A percentile compares a stretch with the other conserved stretches of the same genome.
Conservation (phyloP, 2,888 invertebrate genomes). For the Cremastinae sp. region DNA sequence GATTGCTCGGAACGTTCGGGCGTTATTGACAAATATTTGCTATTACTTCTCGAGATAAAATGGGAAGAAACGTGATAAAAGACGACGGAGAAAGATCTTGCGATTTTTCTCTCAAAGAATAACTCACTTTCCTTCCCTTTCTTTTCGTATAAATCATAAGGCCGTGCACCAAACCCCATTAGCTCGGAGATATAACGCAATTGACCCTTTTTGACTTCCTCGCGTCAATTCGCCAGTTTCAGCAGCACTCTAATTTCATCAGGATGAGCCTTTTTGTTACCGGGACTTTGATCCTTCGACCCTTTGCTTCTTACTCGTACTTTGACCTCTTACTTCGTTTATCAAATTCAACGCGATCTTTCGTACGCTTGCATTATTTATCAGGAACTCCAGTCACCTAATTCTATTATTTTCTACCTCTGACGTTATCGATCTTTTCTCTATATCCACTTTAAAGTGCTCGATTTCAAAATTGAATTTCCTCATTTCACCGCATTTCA, state of each 20-base stretch:
- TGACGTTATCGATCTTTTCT: too few species aligned
- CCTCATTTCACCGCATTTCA: too few species aligned
- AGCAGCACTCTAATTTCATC: conserved; percentile 52
- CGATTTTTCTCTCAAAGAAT: too few species aligned
- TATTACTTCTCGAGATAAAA: not conserved
- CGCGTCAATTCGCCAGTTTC: conserved; percentile 42
- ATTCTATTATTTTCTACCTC: too few species aligned
- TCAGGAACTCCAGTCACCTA: too few species aligned
- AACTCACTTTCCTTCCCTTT: not conserved
- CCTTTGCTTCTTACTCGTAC: too few species aligned
- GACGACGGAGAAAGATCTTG: too few species aligned
- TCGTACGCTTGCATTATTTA: not conserved
- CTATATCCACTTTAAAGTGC: too few species aligned
- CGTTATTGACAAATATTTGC: conserved; percentile 26
- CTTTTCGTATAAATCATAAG: not conserved
- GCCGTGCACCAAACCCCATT: conserved; percentile 33
- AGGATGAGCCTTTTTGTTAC: conserved; percentile 17
- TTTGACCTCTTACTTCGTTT: conserved; percentile 20
- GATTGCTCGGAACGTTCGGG: not conserved
- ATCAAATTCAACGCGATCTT: conserved; percentile 6
- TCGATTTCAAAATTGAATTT: too few species aligned
- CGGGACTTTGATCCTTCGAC: not conserved
- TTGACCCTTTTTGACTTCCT: conserved; percentile 56
- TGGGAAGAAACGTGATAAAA: not conserved
- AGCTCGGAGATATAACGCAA: conserved; percentile 41